Evolutionary conservation across 2,888 invertebrate genomes (phyloP).

Genomic region (Noctua janthe): DNA sequence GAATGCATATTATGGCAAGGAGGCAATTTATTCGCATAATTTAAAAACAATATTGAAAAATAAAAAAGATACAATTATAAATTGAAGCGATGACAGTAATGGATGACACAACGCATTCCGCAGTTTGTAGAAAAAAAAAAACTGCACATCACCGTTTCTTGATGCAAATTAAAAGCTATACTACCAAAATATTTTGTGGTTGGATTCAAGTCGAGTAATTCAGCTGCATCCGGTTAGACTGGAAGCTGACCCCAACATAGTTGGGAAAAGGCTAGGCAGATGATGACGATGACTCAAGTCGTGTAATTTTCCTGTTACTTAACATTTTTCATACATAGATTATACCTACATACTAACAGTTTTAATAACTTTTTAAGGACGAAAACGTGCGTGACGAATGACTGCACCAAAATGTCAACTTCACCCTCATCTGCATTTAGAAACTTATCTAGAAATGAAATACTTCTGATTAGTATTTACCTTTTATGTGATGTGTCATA

Average conservation of each 20-base stretch:
- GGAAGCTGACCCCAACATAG: not conserved
- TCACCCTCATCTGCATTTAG: too few species aligned
- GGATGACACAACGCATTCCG: not conserved
- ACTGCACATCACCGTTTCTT: not conserved
- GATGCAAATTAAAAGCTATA: not conserved
- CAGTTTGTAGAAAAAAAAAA: not conserved
- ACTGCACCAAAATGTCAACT: not conserved
- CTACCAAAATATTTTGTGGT: not conserved
- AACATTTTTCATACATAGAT: not conserved
- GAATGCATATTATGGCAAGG: constrained; percentile 20
- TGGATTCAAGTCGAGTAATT: not conserved
- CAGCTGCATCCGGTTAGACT: not conserved
- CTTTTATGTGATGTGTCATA: too few species aligned
- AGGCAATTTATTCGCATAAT: constrained; percentile 37
- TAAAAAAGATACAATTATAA: constrained; percentile 12
- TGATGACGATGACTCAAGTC: not conserved
- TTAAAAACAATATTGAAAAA: not conserved
- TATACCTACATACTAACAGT: not conserved
- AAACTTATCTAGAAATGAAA: too few species aligned
- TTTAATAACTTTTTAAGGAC: not conserved
- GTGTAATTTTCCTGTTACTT: not conserved
- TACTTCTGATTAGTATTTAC: too few species aligned
- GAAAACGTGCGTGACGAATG: not conserved
- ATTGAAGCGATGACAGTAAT: constrained; percentile 26
- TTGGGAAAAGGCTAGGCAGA: not conserved